A percentile compares a stretch with the other conserved stretches of the same genome.
Conservation (phyloP, 1,140 invertebrate genomes). For the Drosophila santomea region DNA sequence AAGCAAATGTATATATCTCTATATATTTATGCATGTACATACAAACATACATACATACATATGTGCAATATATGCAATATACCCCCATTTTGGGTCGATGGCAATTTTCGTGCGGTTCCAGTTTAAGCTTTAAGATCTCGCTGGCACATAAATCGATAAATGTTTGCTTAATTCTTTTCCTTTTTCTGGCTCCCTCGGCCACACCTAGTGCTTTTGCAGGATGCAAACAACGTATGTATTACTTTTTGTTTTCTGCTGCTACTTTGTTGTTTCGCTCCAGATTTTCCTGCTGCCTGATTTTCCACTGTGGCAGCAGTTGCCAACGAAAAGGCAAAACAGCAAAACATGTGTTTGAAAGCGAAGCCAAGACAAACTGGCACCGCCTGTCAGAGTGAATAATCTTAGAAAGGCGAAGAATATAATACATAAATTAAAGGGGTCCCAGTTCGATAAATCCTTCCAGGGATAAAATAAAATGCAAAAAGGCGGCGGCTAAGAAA, state of each 20-base stretch:
- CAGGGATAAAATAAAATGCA: constrained; percentile 1
- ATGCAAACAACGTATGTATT: constrained; percentile 34
- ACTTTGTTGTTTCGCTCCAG: constrained; percentile 54
- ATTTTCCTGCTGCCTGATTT: constrained; percentile 46
- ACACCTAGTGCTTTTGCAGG: constrained; percentile 32
- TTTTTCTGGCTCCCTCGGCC: constrained; percentile 13
- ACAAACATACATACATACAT: no score
- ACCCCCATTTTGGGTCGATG: constrained; percentile 2
- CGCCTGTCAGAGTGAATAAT: constrained; percentile 39
- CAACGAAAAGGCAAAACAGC: constrained; percentile 24
- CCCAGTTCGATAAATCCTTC: constrained; percentile 12
- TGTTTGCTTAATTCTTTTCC: constrained; percentile 39
- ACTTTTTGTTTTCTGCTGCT: constrained; percentile 5
- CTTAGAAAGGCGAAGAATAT: constrained; percentile 14
- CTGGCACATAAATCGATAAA: constrained; percentile 56
- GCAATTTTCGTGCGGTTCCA: constrained; percentile 31
- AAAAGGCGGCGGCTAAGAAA: neutral
- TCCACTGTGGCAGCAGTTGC: constrained; percentile 47
- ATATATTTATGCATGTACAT: neutral
- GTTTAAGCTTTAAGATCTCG: constrained; percentile 40
- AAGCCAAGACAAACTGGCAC: constrained; percentile 65
- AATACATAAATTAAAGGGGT: constrained; percentile 5
- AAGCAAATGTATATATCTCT: neutral
- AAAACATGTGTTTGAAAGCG: constrained; percentile 53
- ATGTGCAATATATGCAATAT: neutral